Conservation (phyloP, 2,113 vertebrate species). For the Cololabis saira region DNA sequence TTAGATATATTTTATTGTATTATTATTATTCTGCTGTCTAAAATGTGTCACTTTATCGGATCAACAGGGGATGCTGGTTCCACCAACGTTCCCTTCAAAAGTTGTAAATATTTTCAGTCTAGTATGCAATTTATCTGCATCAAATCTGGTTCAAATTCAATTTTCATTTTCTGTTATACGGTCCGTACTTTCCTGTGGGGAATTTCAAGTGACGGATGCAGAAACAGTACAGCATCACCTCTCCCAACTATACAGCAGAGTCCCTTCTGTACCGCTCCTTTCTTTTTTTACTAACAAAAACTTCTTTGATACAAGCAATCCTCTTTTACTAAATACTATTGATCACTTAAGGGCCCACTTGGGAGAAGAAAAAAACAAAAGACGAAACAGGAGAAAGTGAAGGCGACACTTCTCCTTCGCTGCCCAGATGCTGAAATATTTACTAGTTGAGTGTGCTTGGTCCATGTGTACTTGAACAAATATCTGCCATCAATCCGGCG, state of each 20-base stretch:
- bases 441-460: constrained; percentile 44
- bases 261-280: background rate
- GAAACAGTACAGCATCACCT: background rate
- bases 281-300: constrained; percentile 50
- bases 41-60: constrained; percentile 31
- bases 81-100: constrained; percentile 51
- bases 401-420: constrained; percentile 52
- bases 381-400: constrained; percentile 70
- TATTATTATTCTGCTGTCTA: constrained; percentile 27
- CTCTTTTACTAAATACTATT: constrained; percentile 19
- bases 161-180: background rate
- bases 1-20: constrained; percentile 22
- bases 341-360: background rate
- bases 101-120: constrained; percentile 70
- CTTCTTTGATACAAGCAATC: constrained; percentile 53
- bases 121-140: constrained; percentile 13
- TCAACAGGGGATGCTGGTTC: constrained; percentile 59
- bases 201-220: background rate
- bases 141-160: constrained; percentile 9
- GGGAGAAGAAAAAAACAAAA: constrained; percentile 43
- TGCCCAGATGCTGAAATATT: constrained; percentile 71
- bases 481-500: constrained; percentile 32
- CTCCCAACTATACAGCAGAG: constrained; percentile 13
- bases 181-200: background rate
- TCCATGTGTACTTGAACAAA: constrained; percentile 37